Evolutionary conservation across 30 jellyfish, hydroid and myxozoan species (phyloP).

Genomic region (Mastigias papua): DNA sequence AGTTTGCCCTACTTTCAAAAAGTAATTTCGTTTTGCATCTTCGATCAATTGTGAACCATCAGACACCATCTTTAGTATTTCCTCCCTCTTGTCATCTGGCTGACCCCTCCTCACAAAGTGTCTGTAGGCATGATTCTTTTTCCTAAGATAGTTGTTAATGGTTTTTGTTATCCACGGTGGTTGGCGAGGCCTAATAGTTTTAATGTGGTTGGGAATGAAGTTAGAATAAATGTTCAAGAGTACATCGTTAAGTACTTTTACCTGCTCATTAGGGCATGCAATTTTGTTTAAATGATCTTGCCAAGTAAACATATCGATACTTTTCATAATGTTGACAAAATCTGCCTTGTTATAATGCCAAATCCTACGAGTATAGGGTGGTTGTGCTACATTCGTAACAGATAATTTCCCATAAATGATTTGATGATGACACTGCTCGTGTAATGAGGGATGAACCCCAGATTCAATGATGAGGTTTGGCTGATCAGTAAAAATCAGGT

Average conservation of each 20-base stretch:
- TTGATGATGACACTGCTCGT: slow-evolving; percentile 75
- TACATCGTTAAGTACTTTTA: slow-evolving; percentile 52
- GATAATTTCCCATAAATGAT: slow-evolving; percentile 47
- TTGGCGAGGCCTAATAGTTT: slow-evolving; percentile 50
- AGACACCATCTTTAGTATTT: slow-evolving; percentile 51
- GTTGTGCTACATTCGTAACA: slow-evolving; percentile 38
- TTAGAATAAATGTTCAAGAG: slow-evolving; percentile 22
- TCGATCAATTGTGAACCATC: slow-evolving; percentile 63
- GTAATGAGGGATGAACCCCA: slow-evolving; percentile 64
- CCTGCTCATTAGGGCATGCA: slow-evolving; percentile 65
- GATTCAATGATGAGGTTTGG: slow-evolving; percentile 57
- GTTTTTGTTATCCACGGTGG: slow-evolving; percentile 64
- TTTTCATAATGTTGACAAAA: slow-evolving; percentile 20
- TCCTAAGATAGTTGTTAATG: slow-evolving; percentile 51
- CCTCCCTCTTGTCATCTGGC: slow-evolving; percentile 58
- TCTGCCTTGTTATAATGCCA: slow-evolving; percentile 65
- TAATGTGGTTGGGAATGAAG: slow-evolving; percentile 50
- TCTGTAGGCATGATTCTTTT: slow-evolving; percentile 59
- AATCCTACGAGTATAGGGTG: slow-evolving; percentile 64
- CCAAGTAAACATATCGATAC: slow-evolving; percentile 61
- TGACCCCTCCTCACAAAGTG: slow-evolving; percentile 60
- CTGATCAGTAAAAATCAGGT: slow-evolving; percentile 58
- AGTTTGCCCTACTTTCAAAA: slow-evolving; percentile 69
- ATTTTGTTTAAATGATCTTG: slow-evolving; percentile 50
- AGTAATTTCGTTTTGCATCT: slow-evolving; percentile 66